Evolutionary conservation across 30 jellyfish, hydroid and myxozoan genomes (phyloP).

Genomic region (Mastigias papua): DNA sequence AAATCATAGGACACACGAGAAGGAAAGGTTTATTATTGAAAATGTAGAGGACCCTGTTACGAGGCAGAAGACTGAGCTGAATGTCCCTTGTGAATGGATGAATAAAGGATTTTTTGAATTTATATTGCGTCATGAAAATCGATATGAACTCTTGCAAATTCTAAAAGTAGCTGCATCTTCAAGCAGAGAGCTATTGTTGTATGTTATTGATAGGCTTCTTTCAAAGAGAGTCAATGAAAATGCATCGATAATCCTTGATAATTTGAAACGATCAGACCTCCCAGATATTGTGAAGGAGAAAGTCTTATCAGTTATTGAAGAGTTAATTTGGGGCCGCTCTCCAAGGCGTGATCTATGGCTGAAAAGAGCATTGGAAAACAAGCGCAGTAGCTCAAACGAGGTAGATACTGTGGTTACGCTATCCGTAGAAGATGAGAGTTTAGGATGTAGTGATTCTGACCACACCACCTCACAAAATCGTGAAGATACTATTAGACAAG

Average conservation of each 20-base stretch:
- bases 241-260: slow-evolving; percentile 34
- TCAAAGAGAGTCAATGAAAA: slow-evolving; percentile 8
- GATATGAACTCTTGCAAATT: slow-evolving; percentile 4
- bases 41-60: neutral
- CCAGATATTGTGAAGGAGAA: slow-evolving; percentile 54
- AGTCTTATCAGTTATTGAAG: slow-evolving; percentile 54
- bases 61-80: neutral
- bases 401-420: too few relatives aligned
- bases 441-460: too few relatives aligned
- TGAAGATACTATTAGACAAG: too few relatives aligned
- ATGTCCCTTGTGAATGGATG: neutral
- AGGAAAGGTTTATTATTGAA: neutral
- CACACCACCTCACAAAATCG: too few relatives aligned
- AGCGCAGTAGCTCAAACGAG: neutral
- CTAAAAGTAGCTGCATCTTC: slow-evolving; percentile 35
- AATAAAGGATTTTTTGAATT: neutral
- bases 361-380: neutral
- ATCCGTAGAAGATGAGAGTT: too few relatives aligned
- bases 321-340: slow-evolving; percentile 46
- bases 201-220: slow-evolving; percentile 27
- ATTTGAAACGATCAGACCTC: slow-evolving; percentile 40
- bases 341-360: slow-evolving; percentile 46
- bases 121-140: slow-evolving; percentile 46
- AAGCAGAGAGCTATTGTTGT: slow-evolving; percentile 11
- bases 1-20: neutral